Base-by-base conservation (phyloP, 2,888 invertebrate species). In the Pachymerium ferrugineum region DNA sequence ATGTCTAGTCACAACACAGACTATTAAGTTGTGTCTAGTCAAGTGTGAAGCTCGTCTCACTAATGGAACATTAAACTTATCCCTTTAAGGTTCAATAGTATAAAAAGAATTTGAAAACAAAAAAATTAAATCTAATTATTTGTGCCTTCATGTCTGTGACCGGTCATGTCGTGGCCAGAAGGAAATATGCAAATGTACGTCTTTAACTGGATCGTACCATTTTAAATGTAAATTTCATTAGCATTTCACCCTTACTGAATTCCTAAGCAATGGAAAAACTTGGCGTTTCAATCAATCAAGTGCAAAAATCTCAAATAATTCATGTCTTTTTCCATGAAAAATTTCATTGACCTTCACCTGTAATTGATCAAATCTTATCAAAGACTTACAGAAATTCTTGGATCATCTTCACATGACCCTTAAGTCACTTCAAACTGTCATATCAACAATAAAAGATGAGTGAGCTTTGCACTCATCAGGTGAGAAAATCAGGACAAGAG, bases 401-500 rank as follows among this genome's bases (percentile, higher is more conserved):
- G 47, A 47, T 47, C 19, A 47, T 47, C 14, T 1, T 16, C 14
- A 16, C 19, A 47, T 47, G 22, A 47, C 47, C 47, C 22, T 47
- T 47, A 47, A n/a, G 47, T 47, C 47, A 47, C 22, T 47, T 47
- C 47, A 47, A 47, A 47, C 47, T 47, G 47, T 47, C 47, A 47
- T 19, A 47, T 16, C 19, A 47, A 47, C 47, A 47, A 47, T 47
- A 47, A 47, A 47, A 47, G 47, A 47, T 47, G 47, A 47, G 47
- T 47, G 47, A 47, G 47, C 19, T 47, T 47, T 38, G 0, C 3
- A 2, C 47, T 47, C 47, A 47, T 47, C 47, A 47, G 47, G 47
- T 19, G 47, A n/a, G 47, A 47, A 19, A 47, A 47, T 47, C 47
- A 47, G 47, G 47, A 47, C 47, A 16, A 47, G 47, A 47, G 47